Conservation (phyloP, 2,797 vertebrate species). For the Enteromius treurensis region DNA sequence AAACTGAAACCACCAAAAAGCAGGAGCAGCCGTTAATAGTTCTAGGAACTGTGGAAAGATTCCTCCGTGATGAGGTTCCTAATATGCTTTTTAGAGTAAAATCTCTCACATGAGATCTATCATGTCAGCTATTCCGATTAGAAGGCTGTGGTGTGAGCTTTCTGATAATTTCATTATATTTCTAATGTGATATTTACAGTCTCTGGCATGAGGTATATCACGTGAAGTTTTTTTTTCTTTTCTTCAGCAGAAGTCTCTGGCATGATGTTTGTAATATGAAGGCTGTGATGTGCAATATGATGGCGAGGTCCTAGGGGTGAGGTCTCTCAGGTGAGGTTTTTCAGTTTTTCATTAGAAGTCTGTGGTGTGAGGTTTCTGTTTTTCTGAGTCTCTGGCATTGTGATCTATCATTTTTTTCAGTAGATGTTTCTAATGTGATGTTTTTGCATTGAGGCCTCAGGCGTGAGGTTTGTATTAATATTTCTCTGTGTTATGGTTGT, state of each 20-base stretch:
- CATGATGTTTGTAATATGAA: background rate
- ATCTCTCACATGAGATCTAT: background rate
- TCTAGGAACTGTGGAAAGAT: background rate
- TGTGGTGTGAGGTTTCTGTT: background rate
- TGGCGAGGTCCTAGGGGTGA: background rate
- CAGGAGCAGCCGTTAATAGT: background rate
- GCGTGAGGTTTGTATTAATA: background rate
- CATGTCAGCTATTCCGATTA: background rate
- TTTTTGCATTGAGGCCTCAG: background rate
- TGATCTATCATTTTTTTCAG: background rate
- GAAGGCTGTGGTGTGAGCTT: background rate
- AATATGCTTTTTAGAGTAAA: background rate
- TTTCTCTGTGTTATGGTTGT: background rate
- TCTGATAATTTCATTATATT: background rate
- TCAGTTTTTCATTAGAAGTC: background rate
- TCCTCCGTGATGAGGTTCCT: background rate
- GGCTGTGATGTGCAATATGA: background rate
- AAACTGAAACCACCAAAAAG: background rate
- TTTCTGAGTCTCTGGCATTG: background rate
- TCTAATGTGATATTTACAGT: background rate
- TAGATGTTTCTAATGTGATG: background rate
- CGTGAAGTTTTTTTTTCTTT: background rate
- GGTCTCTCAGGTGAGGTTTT: background rate
- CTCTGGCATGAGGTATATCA: background rate
- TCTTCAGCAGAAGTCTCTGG: conserved; percentile 9